Evolutionary conservation across 2,797 vertebrate genomes (phyloP).

Genomic region (Amblyraja radiata): DNA sequence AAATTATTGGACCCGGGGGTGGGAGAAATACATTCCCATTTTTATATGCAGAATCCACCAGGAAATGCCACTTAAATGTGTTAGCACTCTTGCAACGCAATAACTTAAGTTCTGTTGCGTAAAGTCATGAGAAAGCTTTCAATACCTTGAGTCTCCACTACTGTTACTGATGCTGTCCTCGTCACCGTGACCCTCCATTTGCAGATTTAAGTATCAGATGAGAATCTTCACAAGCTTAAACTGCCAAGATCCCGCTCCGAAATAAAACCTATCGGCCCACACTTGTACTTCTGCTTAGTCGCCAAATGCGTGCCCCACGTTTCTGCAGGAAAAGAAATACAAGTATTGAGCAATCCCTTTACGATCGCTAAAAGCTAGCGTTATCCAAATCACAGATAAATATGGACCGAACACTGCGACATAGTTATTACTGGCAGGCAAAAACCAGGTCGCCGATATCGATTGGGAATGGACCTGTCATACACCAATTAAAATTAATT

Average conservation of each 20-base stretch:
- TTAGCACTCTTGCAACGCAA: too few species aligned
- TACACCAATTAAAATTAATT: background rate
- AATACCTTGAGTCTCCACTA: conserved; percentile 91
- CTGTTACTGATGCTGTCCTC: conserved; percentile 92
- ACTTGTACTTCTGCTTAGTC: background rate
- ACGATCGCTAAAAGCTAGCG: background rate
- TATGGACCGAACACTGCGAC: background rate
- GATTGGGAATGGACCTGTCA: background rate
- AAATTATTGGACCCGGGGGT: background rate
- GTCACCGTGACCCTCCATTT: conserved; percentile 94
- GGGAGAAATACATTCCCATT: background rate
- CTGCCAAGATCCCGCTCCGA: background rate
- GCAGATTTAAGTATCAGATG: conserved; percentile 24
- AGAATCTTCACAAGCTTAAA: conserved; percentile 28
- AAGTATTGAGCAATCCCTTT: background rate
- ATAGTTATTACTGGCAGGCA: background rate
- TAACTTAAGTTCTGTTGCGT: background rate
- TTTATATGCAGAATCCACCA: background rate
- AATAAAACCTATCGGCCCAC: conserved; percentile 25
- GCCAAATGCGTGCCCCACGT: background rate
- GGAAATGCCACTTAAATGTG: background rate
- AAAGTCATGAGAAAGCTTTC: background rate
- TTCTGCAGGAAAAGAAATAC: background rate
- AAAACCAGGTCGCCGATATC: background rate
- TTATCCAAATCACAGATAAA: background rate